phyloP scores from a whole-genome alignment of 2,797 vertebrate species.

The Siniperca undulata region DNA sequence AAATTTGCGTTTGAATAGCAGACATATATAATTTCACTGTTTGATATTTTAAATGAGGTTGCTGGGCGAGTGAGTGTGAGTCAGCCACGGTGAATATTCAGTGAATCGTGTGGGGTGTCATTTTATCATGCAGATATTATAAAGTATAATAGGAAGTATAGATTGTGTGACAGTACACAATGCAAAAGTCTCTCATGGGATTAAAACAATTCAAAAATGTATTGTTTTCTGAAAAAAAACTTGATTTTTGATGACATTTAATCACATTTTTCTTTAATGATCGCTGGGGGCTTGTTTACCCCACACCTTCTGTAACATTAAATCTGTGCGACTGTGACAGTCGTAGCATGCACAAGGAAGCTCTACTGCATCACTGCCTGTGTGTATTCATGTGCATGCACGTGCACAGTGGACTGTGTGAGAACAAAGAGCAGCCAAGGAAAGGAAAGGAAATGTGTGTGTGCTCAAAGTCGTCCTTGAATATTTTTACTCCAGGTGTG shows the following conservation, averaged over 20 bases:
- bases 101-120: neutral
- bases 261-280: neutral
- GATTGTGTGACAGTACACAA: neutral
- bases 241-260: neutral
- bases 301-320: neutral
- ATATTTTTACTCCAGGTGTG: slow-evolving; percentile 52
- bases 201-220: neutral
- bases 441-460: slow-evolving; percentile 36
- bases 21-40: slow-evolving; percentile 17
- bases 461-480: slow-evolving; percentile 55
- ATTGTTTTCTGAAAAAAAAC: neutral
- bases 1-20: slow-evolving; percentile 41
- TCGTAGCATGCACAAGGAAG: neutral
- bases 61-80: slow-evolving; percentile 2
- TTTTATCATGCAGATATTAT: slow-evolving; percentile 20
- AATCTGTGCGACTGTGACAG: neutral
- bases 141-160: neutral
- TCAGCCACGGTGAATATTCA: slow-evolving; percentile 27
- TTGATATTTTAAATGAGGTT: slow-evolving; percentile 32
- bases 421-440: slow-evolving; percentile 59
- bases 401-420: neutral
- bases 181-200: too few relatives aligned
- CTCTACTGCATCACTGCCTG: neutral
- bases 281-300: neutral
- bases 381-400: neutral